Evolutionary conservation across 2,113 vertebrate species (phyloP).

Genomic region (Arothron firmamentum): DNA sequence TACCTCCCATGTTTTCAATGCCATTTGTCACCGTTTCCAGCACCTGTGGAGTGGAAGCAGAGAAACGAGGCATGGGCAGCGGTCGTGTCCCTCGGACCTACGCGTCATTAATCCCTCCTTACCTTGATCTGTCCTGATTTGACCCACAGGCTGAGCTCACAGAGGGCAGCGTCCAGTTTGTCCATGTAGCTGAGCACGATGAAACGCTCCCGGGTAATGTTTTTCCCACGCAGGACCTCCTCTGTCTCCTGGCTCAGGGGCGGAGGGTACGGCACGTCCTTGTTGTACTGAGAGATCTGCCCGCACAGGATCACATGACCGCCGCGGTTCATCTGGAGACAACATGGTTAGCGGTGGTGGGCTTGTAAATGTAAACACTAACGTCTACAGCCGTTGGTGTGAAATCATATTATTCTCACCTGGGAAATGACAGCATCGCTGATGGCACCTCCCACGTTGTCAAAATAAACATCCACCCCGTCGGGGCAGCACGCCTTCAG

Average conservation of each 20-base stretch:
- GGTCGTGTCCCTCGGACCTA: slow-evolving; percentile 2
- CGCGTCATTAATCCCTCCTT: slow-evolving; percentile 24
- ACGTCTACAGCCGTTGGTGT: too few relatives aligned
- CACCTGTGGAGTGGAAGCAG: slow-evolving; percentile 72
- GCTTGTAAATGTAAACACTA: background rate
- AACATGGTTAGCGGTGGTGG: background rate
- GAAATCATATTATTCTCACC: slow-evolving; percentile 37
- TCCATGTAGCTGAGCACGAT: slow-evolving; percentile 84
- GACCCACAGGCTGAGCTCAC: slow-evolving; percentile 85
- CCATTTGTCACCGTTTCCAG: slow-evolving; percentile 84
- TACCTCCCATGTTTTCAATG: slow-evolving; percentile 91
- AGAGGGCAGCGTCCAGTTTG: slow-evolving; percentile 75
- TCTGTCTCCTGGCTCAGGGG: slow-evolving; percentile 76
- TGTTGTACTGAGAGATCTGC: slow-evolving; percentile 97
- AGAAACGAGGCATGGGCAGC: background rate
- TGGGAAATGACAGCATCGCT: slow-evolving; percentile 84
- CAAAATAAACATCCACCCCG: slow-evolving; percentile 93
- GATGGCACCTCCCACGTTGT: slow-evolving; percentile 91
- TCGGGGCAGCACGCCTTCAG: slow-evolving; percentile 81
- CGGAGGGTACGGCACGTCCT: slow-evolving; percentile 90
- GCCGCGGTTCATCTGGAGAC: slow-evolving; percentile 82
- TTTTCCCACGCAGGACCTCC: slow-evolving; percentile 71
- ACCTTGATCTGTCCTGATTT: slow-evolving; percentile 89
- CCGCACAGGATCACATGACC: slow-evolving; percentile 91
- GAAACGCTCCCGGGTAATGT: slow-evolving; percentile 90